phyloP scores from a whole-genome alignment of 2,797 vertebrate species.

The Micropoecilia bifurca region DNA sequence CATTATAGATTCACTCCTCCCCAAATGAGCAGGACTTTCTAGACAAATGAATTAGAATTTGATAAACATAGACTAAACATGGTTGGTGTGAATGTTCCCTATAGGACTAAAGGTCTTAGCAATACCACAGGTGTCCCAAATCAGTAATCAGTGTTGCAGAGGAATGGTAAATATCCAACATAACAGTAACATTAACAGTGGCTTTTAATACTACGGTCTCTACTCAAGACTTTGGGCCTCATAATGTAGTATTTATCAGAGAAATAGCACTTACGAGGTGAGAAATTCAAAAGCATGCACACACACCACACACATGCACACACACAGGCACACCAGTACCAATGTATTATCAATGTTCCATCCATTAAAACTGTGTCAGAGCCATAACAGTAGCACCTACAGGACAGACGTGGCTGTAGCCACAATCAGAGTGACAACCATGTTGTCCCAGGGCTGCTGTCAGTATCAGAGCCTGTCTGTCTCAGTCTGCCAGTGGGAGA shows the following conservation, averaged over 20 bases:
- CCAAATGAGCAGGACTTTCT: too few species aligned
- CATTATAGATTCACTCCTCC: too few species aligned
- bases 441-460: constrained; percentile 3
- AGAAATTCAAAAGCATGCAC: neutral
- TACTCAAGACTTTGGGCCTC: neutral
- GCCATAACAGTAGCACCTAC: neutral
- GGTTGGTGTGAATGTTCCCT: too few species aligned
- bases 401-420: neutral
- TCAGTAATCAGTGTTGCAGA: too few species aligned
- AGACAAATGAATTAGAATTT: too few species aligned
- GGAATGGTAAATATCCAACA: too few species aligned
- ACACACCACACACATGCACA: neutral
- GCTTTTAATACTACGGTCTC: too few species aligned
- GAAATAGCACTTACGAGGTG: neutral
- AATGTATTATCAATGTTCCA: neutral
- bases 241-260: neutral
- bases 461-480: neutral
- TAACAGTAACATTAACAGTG: too few species aligned
- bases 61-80: too few species aligned
- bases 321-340: neutral
- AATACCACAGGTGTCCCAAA: too few species aligned
- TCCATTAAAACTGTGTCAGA: constrained; percentile 9
- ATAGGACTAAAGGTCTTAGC: too few species aligned
- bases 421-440: constrained; percentile 6
- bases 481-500: neutral